phyloP scores from a whole-genome alignment of 2,113 vertebrate genomes.

The Sphyrna mokarran region DNA sequence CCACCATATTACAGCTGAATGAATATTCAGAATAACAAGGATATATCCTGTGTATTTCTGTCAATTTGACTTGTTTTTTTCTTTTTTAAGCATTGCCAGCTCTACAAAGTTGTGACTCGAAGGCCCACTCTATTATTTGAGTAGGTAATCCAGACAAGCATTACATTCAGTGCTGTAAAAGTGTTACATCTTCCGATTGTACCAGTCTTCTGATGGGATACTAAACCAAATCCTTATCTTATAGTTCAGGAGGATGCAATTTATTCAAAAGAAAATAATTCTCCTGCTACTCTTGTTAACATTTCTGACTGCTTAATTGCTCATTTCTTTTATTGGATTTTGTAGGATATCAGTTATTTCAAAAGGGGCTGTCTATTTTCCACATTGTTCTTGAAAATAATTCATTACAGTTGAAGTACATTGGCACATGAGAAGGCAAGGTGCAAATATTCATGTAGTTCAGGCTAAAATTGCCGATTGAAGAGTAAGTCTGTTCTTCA shows the following conservation, averaged over 20 bases:
- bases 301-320: not conserved
- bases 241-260: not conserved
- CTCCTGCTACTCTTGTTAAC: not conserved
- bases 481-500: not conserved
- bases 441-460: not conserved
- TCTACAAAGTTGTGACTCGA: not conserved
- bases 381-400: not conserved
- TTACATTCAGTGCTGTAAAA: not conserved
- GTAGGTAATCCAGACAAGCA: not conserved
- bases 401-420: not conserved
- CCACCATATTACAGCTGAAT: not conserved
- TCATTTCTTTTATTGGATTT: not conserved
- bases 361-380: not conserved
- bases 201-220: not conserved
- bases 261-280: not conserved
- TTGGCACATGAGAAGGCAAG: not conserved
- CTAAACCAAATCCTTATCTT: not conserved
- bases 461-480: not conserved
- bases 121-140: not conserved
- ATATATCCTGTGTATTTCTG: not conserved
- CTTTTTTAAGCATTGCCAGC: not conserved
- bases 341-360: not conserved
- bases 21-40: not conserved
- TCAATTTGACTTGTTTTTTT: not conserved
- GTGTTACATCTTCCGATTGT: not conserved